A percentile compares a stretch with the other conserved stretches of the same genome.
These are phyloP conservation scores for Lapara coniferarum DNA, from an alignment of 2,888 invertebrate species.

Conservation along the genomic window DNA sequence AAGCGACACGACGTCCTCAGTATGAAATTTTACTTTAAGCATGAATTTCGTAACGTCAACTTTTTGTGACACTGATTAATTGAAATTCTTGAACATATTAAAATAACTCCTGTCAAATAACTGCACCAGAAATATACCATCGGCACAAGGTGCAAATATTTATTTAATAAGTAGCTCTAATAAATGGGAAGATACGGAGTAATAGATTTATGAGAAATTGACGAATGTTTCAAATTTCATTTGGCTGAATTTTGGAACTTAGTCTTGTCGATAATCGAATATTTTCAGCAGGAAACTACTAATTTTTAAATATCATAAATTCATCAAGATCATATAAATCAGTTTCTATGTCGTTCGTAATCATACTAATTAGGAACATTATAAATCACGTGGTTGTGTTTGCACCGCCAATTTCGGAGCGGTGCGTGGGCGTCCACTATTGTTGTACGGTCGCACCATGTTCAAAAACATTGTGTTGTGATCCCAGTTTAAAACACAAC, in stretches of 20 bases:
- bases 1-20: background rate
- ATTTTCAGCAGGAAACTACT: no score
- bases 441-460: slow-evolving; percentile 33
- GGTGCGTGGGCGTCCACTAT: slow-evolving; percentile 47
- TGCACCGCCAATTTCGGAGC: slow-evolving; percentile 47
- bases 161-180: no score
- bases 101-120: no score
- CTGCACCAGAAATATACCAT: no score
- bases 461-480: slow-evolving; percentile 34
- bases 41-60: background rate
- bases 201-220: no score
- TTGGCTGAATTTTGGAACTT: no score
- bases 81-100: no score
- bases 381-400: slow-evolving; percentile 50
- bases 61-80: background rate
- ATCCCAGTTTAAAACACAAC: slow-evolving; percentile 16
- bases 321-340: slow-evolving; percentile 3
- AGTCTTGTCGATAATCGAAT: no score
- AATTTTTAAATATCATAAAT: no score
- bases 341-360: background rate
- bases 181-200: no score
- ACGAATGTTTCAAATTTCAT: no score
- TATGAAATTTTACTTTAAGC: slow-evolving; percentile 3
- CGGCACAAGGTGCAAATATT: no score
- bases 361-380: slow-evolving; percentile 4